These are phyloP conservation scores for Uropsilus gracilis DNA, from an alignment of 2,113 vertebrate species.

Conservation along the genomic window DNA sequence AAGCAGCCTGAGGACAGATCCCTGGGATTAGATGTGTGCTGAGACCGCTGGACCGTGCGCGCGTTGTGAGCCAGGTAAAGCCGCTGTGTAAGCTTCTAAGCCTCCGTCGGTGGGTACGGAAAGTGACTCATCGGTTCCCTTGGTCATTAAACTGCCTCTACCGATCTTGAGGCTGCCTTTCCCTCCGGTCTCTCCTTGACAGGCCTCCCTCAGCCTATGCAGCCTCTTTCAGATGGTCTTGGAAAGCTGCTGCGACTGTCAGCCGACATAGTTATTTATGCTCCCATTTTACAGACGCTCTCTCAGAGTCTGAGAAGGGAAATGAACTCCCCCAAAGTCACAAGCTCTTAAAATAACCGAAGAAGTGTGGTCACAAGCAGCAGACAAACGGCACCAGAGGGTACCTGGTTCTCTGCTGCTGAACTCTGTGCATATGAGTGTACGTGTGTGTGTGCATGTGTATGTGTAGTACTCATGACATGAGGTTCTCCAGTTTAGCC, in stretches of 20 bases:
- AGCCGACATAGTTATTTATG: constrained; percentile 39
- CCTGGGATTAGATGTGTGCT: no score
- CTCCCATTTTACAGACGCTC: constrained; percentile 7
- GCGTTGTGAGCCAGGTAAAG: no score
- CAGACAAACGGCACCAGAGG: neutral
- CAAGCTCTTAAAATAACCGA: neutral
- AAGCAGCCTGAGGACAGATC: no score
- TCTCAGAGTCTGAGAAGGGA: neutral
- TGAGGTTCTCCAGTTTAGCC: neutral
- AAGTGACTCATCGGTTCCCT: neutral
- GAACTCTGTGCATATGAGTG: neutral
- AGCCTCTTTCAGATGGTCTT: neutral
- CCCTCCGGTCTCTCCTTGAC: neutral
- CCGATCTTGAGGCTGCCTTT: neutral
- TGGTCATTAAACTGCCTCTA: neutral
- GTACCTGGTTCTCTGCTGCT: neutral
- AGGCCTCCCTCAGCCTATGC: neutral
- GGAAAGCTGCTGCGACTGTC: neutral
- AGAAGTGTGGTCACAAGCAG: neutral
- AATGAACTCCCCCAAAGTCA: neutral
- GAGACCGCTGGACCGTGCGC: fast-evolving
- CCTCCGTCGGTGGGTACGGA: neutral
- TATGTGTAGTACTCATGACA: neutral
- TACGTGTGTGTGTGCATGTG: neutral
- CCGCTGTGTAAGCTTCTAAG: neutral